Evolutionary conservation across 2,888 invertebrate species (phyloP), one percentile per base, ranked within the genome.

Genomic region (Osedax fenrisi): DNA sequence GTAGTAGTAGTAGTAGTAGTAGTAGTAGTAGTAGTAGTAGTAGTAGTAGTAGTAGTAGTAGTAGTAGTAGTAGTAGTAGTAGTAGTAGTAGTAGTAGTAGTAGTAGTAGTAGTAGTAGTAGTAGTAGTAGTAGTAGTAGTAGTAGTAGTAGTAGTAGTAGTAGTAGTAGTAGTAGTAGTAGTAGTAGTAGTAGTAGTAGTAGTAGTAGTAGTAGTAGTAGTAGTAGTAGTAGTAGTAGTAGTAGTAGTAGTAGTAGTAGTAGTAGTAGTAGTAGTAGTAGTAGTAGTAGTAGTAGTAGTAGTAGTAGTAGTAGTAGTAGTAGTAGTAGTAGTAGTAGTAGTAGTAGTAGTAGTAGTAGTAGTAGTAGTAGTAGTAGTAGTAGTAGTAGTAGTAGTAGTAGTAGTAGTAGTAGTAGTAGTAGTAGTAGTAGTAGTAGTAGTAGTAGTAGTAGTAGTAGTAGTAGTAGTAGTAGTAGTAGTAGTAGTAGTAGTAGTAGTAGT

Each of bases 171-270:
- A 22, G 56, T 64, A 2, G 22, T 69, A 69, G 69, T 69, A 69
- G 69, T 69, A 69, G 69, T 69, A 69, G 69, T 69, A 69, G 69
- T 69, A 69, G 69, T 69, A 69, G 69, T 69, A 69, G 69, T 69
- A 69, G 69, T 69, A 69, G 69, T 69, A 69, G 69, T 69, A 69
- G 69, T 69, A 69, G 69, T 69, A 69, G 22, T 24, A 69, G 26
- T 69, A 69, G 69, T 25, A 69, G 69, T 69, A 69, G 69, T 25
- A 69, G 69, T 69, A 69, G 69, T 25, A 69, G 69, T 69, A 69
- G 69, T 25, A 69, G 69, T 69, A 69, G 69, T 25, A 69, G 69
- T 69, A 69, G 69, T 25, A 69, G 69, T 69, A 69, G 69, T 25
- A 69, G 69, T 69, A 69, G 69, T 69, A 69, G 26, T 26, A 69